Percentiles rank a stretch among this genome's conserved stretches.
These are phyloP conservation scores for Microplitis deprimator DNA, from an alignment of 2,888 invertebrate species.

Conservation along the genomic window DNA sequence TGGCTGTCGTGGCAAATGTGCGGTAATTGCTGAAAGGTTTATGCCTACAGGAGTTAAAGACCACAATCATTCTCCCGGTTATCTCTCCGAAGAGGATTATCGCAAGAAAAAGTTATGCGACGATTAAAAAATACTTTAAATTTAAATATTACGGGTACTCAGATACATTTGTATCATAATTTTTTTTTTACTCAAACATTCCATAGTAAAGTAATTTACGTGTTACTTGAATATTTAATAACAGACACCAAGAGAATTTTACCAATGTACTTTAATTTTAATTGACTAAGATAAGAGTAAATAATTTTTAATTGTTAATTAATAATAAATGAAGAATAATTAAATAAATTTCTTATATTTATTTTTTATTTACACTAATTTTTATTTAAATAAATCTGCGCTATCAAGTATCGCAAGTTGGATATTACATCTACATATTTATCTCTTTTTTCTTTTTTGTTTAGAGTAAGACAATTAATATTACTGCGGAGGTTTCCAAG, in stretches of 20 bases:
- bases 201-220: not conserved
- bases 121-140: constrained; percentile 38
- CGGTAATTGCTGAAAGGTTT: constrained; percentile 61
- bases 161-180: not conserved
- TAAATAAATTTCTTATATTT: too few relatives aligned
- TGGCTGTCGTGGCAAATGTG: constrained; percentile 62
- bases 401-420: not conserved
- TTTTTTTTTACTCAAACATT: not conserved
- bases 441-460: constrained; percentile 30
- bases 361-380: not conserved
- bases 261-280: not conserved
- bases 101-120: constrained; percentile 58
- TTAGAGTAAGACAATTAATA: constrained; percentile 7
- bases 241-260: constrained; percentile 32
- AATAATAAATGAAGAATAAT: not conserved
- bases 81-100: constrained; percentile 62
- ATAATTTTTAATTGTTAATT: not conserved
- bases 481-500: constrained; percentile 79
- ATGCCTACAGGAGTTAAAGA: constrained; percentile 63
- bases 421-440: not conserved
- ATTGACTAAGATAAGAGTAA: not conserved
- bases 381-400: constrained; percentile 20
- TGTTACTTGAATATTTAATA: not conserved
- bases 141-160: not conserved
- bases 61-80: constrained; percentile 62